A percentile compares a stretch with the other conserved stretches of the same genome.
phyloP scores from a whole-genome alignment of 2,888 invertebrate species.

The Macrophya alboannulata region DNA sequence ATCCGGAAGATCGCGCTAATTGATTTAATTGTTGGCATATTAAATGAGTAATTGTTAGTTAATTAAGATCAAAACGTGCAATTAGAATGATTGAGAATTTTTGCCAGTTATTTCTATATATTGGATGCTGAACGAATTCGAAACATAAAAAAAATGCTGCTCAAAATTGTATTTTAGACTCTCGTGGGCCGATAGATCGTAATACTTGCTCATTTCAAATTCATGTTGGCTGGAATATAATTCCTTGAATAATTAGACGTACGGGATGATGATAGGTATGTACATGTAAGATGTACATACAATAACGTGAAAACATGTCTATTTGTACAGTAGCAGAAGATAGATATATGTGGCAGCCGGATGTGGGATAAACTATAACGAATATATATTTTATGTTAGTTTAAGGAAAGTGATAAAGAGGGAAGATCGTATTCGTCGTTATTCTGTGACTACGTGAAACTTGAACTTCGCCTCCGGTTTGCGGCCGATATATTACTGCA shows the following conservation, averaged over 20 bases:
- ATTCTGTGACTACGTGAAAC: not conserved
- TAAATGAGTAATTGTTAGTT: constrained; percentile 13
- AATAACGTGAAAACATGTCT: not conserved
- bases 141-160: not conserved
- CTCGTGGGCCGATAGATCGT: not conserved
- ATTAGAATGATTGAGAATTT: not conserved
- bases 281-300: not conserved
- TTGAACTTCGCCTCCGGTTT: not conserved
- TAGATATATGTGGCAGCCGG: not conserved
- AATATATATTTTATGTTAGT: not conserved
- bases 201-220: not conserved
- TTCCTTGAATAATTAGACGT: not conserved
- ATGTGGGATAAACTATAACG: not conserved
- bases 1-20: not conserved
- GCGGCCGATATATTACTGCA: not conserved
- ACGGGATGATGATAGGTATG: not conserved
- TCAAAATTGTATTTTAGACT: not conserved
- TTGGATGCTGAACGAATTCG: not conserved
- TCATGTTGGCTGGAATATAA: not conserved
- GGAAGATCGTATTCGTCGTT: not conserved
- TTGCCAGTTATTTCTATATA: not conserved
- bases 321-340: not conserved
- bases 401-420: not conserved
- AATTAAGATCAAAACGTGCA: not conserved
- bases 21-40: constrained; percentile 19